Percentiles rank a stretch among this genome's conserved stretches.
phyloP scores from a whole-genome alignment of 2,797 vertebrate genomes.

The Galaxias olidus region DNA sequence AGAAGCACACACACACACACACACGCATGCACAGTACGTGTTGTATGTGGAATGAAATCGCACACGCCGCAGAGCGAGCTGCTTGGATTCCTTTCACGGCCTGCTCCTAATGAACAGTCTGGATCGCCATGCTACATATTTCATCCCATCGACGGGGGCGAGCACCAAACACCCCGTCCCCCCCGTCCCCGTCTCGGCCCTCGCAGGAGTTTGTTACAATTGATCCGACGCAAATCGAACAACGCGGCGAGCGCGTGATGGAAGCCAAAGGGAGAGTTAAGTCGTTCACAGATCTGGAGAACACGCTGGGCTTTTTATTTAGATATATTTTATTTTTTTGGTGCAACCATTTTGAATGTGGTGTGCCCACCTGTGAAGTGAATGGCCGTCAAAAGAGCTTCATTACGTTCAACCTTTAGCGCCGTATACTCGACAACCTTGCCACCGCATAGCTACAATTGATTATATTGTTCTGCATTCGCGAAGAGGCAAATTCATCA shows the following conservation, averaged over 20 bases:
- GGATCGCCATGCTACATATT: slow-evolving; percentile 64
- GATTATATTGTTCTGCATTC: background rate
- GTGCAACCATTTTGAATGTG: no score
- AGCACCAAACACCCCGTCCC: slow-evolving; percentile 35
- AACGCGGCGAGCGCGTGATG: slow-evolving; percentile 48
- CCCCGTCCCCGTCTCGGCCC: slow-evolving; percentile 51
- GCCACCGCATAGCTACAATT: background rate
- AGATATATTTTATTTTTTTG: no score
- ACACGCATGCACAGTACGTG: background rate
- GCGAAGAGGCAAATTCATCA: slow-evolving; percentile 54
- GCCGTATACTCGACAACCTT: background rate
- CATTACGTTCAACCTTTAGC: no score
- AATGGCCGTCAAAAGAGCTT: no score
- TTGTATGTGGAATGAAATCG: background rate
- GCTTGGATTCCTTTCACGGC: slow-evolving; percentile 23
- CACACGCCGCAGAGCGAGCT: no score
- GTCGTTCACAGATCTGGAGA: slow-evolving; percentile 35
- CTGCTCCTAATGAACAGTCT: slow-evolving; percentile 51
- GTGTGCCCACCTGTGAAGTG: no score
- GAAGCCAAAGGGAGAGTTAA: slow-evolving; percentile 40
- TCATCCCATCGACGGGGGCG: slow-evolving; percentile 44
- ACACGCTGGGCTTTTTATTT: no score
- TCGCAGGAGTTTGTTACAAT: slow-evolving; percentile 63
- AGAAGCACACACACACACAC: background rate
- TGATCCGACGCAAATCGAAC: slow-evolving; percentile 47